Evolutionary conservation across 1,140 invertebrate species (phyloP).

Genomic region (Caenorhabditis elegans): DNA sequence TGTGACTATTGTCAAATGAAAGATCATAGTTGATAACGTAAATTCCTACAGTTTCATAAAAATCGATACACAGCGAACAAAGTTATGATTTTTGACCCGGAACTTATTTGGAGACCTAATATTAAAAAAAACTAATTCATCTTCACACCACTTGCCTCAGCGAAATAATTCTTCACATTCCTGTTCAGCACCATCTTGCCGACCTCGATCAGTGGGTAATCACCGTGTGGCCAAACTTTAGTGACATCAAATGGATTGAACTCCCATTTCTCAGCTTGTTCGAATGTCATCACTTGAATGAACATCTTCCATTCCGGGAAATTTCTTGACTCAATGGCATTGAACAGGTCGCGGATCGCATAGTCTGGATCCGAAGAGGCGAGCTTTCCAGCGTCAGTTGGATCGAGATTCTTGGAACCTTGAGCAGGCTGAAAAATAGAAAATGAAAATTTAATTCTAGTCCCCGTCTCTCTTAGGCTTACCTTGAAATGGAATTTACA

Average conservation of each 20-base stretch:
- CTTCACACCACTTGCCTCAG: slow-evolving; percentile 67
- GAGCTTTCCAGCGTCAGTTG: slow-evolving; percentile 77
- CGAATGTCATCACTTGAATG: slow-evolving; percentile 72
- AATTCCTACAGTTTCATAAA: too few relatives aligned
- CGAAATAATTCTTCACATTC: slow-evolving; percentile 78
- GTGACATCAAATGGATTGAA: slow-evolving; percentile 91
- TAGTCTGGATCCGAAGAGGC: slow-evolving; percentile 83
- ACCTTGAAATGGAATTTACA: slow-evolving; percentile 92
- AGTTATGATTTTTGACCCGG: too few relatives aligned
- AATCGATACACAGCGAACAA: too few relatives aligned
- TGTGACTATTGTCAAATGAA: too few relatives aligned
- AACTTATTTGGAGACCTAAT: too few relatives aligned
- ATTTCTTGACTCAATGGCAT: slow-evolving; percentile 79
- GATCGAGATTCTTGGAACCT: slow-evolving; percentile 81
- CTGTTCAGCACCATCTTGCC: slow-evolving; percentile 84
- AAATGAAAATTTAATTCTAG: neutral
- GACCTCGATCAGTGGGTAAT: slow-evolving; percentile 86
- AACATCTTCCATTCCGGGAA: slow-evolving; percentile 77
- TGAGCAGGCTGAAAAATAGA: slow-evolving; percentile 75
- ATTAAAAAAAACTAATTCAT: too few relatives aligned
- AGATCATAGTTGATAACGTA: too few relatives aligned
- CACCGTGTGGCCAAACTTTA: slow-evolving; percentile 86
- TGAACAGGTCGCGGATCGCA: slow-evolving; percentile 78
- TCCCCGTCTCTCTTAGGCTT: too few relatives aligned
- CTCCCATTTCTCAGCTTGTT: slow-evolving; percentile 71